These are phyloP conservation scores for Operophtera brumata DNA, from an alignment of 2,888 invertebrate genomes.

Conservation along the genomic window DNA sequence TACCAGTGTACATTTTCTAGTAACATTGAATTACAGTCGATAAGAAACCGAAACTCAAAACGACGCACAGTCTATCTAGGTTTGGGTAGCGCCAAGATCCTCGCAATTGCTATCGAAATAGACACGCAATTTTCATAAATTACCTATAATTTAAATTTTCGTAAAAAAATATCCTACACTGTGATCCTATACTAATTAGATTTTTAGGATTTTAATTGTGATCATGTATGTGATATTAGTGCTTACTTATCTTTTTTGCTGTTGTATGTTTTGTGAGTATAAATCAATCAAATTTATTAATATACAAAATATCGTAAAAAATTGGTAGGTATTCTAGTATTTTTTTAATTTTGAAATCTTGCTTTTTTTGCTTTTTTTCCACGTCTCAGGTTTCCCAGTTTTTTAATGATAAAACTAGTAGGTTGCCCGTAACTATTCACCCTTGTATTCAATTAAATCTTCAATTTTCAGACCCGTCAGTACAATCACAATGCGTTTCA, in stretches of 20 bases:
- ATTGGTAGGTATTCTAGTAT: too few relatives aligned
- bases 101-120: not conserved
- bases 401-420: too few relatives aligned
- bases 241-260: slow-evolving; percentile 4
- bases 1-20: not conserved
- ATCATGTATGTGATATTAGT: slow-evolving; percentile 4
- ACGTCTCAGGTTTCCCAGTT: too few relatives aligned
- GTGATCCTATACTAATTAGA: too few relatives aligned
- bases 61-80: slow-evolving; percentile 18
- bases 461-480: slow-evolving; percentile 22
- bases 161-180: too few relatives aligned
- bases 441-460: too few relatives aligned
- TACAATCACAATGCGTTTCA: slow-evolving; percentile 44
- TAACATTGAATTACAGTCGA: slow-evolving; percentile 11
- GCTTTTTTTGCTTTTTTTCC: too few relatives aligned
- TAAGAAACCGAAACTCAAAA: slow-evolving; percentile 29
- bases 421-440: too few relatives aligned
- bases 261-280: slow-evolving; percentile 12
- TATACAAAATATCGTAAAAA: too few relatives aligned
- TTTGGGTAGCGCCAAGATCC: slow-evolving; percentile 9
- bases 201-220: not conserved
- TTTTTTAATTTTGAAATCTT: too few relatives aligned
- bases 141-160: too few relatives aligned
- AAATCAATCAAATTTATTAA: not conserved
- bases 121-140: not conserved